phyloP scores from a whole-genome alignment of 2,113 vertebrate species.

The Ammodytes marinus region DNA sequence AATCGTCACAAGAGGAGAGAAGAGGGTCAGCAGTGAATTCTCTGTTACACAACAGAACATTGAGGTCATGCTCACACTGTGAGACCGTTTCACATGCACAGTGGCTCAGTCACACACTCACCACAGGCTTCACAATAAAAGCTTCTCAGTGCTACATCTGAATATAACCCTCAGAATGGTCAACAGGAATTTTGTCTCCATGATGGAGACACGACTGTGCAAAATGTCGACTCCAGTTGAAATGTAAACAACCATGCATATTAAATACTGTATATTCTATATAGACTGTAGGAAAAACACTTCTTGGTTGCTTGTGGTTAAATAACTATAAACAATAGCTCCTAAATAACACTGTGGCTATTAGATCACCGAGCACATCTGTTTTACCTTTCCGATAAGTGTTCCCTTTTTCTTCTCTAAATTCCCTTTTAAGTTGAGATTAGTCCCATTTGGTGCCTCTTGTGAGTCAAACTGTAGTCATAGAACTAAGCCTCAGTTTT shows the following conservation, averaged over 20 bases:
- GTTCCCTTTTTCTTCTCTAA: neutral
- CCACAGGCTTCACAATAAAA: slow-evolving; percentile 68
- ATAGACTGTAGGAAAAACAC: slow-evolving; percentile 1
- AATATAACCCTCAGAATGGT: slow-evolving; percentile 39
- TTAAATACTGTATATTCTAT: slow-evolving; percentile 30
- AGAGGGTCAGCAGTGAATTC: slow-evolving; percentile 17
- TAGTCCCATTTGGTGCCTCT: neutral
- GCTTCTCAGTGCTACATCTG: slow-evolving; percentile 55
- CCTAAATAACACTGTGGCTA: slow-evolving; percentile 19
- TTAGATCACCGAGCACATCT: slow-evolving; percentile 9
- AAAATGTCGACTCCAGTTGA: slow-evolving; percentile 51
- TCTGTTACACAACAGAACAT: slow-evolving; percentile 50
- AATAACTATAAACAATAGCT: neutral
- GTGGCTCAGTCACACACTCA: slow-evolving; percentile 57
- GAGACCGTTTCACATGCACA: slow-evolving; percentile 56
- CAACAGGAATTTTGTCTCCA: slow-evolving; percentile 46
- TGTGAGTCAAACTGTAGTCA: too few species aligned
- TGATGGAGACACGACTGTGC: slow-evolving; percentile 52
- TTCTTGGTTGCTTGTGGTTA: slow-evolving; percentile 4
- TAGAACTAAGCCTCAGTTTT: too few species aligned
- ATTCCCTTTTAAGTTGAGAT: slow-evolving; percentile 38
- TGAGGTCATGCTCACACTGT: slow-evolving; percentile 74
- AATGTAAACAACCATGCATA: slow-evolving; percentile 61
- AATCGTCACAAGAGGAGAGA: slow-evolving; percentile 73
- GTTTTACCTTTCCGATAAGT: neutral